Percentiles rank a stretch among this genome's conserved stretches.
Conservation (phyloP, 2,888 invertebrate genomes). For the Osmoderma eremita region DNA sequence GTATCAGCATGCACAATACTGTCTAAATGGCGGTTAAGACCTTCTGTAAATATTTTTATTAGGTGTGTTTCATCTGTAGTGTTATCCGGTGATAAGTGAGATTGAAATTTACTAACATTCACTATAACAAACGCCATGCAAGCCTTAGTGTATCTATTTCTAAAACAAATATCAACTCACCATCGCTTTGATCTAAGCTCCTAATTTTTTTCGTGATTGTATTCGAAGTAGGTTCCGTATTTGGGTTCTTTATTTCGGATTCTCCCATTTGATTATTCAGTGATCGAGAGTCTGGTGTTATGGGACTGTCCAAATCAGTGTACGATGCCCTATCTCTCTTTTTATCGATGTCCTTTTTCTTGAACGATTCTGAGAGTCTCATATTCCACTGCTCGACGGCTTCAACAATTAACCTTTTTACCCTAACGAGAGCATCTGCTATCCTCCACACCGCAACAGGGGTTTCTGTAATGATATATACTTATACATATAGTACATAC, state of each 20-base stretch:
- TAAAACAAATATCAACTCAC: slow-evolving; percentile 50
- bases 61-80: neutral
- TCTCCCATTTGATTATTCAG: slow-evolving; percentile 55
- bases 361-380: slow-evolving; percentile 63
- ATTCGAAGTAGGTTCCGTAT: slow-evolving; percentile 34
- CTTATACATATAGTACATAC: no score
- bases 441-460: slow-evolving; percentile 64
- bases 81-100: slow-evolving; percentile 11
- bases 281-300: slow-evolving; percentile 40
- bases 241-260: slow-evolving; percentile 36
- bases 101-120: neutral
- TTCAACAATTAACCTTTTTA: slow-evolving; percentile 76
- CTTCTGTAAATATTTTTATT: neutral
- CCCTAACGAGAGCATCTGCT: slow-evolving; percentile 71
- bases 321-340: slow-evolving; percentile 53
- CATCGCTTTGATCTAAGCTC: slow-evolving; percentile 63
- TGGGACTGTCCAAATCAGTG: slow-evolving; percentile 54
- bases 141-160: neutral
- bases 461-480: slow-evolving; percentile 51
- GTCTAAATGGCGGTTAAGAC: neutral
- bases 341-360: slow-evolving; percentile 59
- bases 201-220: slow-evolving; percentile 64
- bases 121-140: slow-evolving; percentile 17
- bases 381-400: slow-evolving; percentile 78
- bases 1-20: slow-evolving; percentile 3